Evolutionary conservation across 92 coral and sea anemone genomes (phyloP).

Genomic region (Bergia sp.): DNA sequence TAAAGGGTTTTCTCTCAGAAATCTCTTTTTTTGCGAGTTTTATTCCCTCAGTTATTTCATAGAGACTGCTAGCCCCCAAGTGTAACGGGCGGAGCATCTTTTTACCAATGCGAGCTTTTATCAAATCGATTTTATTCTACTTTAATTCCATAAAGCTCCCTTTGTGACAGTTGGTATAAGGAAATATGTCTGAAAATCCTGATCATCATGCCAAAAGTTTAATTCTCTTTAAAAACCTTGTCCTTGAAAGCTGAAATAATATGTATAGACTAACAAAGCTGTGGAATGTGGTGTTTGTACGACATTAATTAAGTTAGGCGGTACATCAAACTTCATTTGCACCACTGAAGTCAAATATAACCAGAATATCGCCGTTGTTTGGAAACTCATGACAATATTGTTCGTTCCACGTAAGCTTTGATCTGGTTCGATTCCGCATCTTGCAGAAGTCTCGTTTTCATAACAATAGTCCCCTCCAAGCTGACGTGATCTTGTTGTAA

Average conservation of each 20-base stretch:
- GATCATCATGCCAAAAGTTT: no score
- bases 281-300: background rate
- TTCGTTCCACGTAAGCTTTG: background rate
- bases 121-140: no score
- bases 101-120: no score
- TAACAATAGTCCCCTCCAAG: background rate
- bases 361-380: background rate
- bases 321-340: background rate
- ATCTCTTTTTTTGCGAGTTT: no score
- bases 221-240: no score
- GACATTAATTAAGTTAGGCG: background rate
- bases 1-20: no score
- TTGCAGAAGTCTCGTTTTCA: background rate
- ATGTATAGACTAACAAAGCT: background rate
- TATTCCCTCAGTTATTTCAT: no score
- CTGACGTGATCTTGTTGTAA: background rate
- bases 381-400: background rate
- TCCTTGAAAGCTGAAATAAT: background rate
- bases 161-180: no score
- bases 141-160: no score
- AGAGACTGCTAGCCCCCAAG: no score
- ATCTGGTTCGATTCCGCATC: background rate
- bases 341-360: background rate
- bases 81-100: no score
- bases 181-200: no score